Evolutionary conservation across 1,140 invertebrate species (phyloP).

Genomic region (Temnothorax longispinosus): DNA sequence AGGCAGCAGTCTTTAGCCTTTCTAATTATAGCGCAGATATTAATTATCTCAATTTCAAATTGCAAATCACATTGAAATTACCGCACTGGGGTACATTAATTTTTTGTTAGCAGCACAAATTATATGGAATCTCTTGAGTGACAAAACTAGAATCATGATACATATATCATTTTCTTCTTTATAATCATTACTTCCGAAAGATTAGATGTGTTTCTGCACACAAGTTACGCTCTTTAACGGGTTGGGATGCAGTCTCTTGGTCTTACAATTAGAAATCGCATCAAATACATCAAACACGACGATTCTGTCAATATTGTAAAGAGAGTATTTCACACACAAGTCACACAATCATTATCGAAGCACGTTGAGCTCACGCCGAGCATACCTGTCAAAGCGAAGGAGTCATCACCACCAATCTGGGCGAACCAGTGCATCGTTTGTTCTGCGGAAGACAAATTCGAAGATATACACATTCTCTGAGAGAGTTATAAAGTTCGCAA

Average conservation of each 20-base stretch:
- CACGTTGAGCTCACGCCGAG: slow-evolving; percentile 58
- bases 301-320: not conserved
- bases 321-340: not conserved
- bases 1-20: not conserved
- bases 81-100: not conserved
- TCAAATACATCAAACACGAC: not conserved
- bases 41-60: not conserved
- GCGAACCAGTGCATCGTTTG: slow-evolving; percentile 86
- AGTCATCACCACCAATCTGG: slow-evolving; percentile 80
- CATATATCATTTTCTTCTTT: not conserved
- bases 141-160: not conserved
- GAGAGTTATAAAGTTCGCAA: not conserved
- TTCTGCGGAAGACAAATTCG: slow-evolving; percentile 79
- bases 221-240: not conserved
- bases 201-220: not conserved
- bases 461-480: slow-evolving; percentile 47
- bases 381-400: slow-evolving; percentile 81
- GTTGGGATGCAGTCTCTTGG: not conserved
- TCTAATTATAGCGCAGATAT: not conserved
- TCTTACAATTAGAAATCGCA: not conserved
- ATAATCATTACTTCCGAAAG: not conserved
- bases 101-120: not conserved
- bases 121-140: not conserved
- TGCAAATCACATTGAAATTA: not conserved
- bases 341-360: slow-evolving; percentile 44